phyloP scores from a whole-genome alignment of 1,140 invertebrate genomes.

The Sinonovacula constricta region DNA sequence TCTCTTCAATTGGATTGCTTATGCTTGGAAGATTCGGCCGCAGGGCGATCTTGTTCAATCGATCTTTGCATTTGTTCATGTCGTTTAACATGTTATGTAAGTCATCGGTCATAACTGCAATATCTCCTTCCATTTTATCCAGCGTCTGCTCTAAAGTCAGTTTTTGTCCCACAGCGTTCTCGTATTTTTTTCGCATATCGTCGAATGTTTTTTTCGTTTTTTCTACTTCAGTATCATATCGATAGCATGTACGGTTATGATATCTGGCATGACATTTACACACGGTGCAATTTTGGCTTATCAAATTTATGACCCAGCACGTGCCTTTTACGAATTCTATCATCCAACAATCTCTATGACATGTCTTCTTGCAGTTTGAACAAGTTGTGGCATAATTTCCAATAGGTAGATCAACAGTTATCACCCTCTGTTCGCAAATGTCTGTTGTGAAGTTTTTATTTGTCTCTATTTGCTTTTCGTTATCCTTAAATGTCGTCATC shows the following conservation, averaged over 20 bases:
- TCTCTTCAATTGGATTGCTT: background rate
- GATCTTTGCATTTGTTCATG: background rate
- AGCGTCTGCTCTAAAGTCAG: background rate
- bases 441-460: background rate
- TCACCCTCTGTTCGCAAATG: no score
- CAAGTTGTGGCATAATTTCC: constrained; percentile 6
- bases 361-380: background rate
- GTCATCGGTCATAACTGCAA: background rate
- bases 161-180: background rate
- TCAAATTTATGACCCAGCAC: background rate
- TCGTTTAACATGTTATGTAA: background rate
- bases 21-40: background rate
- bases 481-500: background rate
- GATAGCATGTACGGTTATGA: background rate
- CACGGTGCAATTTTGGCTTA: background rate
- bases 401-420: background rate
- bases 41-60: background rate
- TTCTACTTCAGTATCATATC: background rate
- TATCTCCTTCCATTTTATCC: background rate
- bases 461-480: background rate
- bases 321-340: background rate
- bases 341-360: background rate
- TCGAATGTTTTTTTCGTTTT: background rate
- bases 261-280: background rate
- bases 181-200: background rate